Evolutionary conservation across 2,888 invertebrate genomes (phyloP), one percentile per base, ranked within the genome.

Genomic region (Coremacera marginata): DNA sequence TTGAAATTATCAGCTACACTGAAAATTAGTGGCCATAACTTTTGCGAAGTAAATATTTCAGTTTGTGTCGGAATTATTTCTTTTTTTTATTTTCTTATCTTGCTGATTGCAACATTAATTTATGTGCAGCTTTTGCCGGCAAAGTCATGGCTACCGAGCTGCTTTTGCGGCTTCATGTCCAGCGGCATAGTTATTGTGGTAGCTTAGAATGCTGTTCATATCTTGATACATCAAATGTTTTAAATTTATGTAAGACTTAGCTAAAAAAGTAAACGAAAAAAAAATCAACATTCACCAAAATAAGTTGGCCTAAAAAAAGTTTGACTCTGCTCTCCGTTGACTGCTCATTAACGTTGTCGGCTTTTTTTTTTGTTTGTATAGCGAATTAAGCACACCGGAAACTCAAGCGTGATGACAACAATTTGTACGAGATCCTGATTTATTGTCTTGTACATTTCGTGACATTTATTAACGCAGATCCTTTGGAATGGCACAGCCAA

Each of bases 391-490:
- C 77, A 78, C 78, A 78, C 79, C 81, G 80, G 81, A 82, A 82
- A 81, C 81, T 80, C 80, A 80, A 79, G 70, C 79, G 72, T 81
- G 82, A 81, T 82, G 82, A 82, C 81, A 82, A 80, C 82, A 79
- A 81, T 81, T 82, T 81, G 81, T 81, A 81, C 78, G 75, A 67
- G 81, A 80, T 80, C 79, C 82, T 81, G 80, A 82, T 82, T 81
- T 82, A 82, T 82, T 82, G 76, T 81, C 76, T 76, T 80, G 74
- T 75, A 77, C 80, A 80, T 78, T 80, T 71, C 55, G 78, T 79
- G 80, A 78, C 79, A 80, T 80, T 82, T 81, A 80, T 81, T 79
- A 79, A 79, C 79, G 80, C 78, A 34, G 37, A 68, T 72, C 67
- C 52, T 62, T n/a, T n/a, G 52, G 68, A 68, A 75, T 70, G 19